Evolutionary conservation across 1,140 invertebrate species (phyloP).

Genomic region (Cataglyphis hispanica): DNA sequence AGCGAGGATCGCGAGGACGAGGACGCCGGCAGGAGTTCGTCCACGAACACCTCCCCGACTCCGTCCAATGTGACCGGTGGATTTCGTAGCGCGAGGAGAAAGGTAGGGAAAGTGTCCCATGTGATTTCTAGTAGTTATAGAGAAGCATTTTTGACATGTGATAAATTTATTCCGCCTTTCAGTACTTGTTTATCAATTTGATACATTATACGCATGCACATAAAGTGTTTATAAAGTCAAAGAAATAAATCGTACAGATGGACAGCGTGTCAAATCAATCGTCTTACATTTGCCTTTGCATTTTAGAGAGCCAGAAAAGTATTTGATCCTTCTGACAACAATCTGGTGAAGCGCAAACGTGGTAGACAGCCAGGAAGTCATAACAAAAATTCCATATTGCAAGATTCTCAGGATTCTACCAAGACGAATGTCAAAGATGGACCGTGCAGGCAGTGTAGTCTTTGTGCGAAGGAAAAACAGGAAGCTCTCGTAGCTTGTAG

Average conservation of each 20-base stretch:
- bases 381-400: constrained; percentile 85
- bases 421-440: constrained; percentile 83
- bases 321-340: constrained; percentile 93
- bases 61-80: constrained; percentile 79
- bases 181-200: too few relatives aligned
- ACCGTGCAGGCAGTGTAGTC: constrained; percentile 85
- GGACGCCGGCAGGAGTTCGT: constrained; percentile 81
- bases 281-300: not conserved
- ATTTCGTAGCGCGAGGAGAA: constrained; percentile 84
- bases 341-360: constrained; percentile 89
- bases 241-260: too few relatives aligned
- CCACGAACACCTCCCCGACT: constrained; percentile 84
- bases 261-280: not conserved
- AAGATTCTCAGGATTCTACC: constrained; percentile 80
- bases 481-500: constrained; percentile 92
- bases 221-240: too few relatives aligned
- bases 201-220: too few relatives aligned
- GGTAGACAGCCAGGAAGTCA: constrained; percentile 88
- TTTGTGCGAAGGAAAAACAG: constrained; percentile 84
- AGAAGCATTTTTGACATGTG: not conserved
- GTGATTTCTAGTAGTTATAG: not conserved
- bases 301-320: constrained; percentile 90
- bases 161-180: not conserved
- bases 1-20: constrained; percentile 84
- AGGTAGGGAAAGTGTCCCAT: constrained; percentile 74